A percentile compares a stretch with the other conserved stretches of the same genome.
These are phyloP conservation scores for Meta bourneti DNA, from an alignment of 2,888 invertebrate genomes.

Conservation along the genomic window DNA sequence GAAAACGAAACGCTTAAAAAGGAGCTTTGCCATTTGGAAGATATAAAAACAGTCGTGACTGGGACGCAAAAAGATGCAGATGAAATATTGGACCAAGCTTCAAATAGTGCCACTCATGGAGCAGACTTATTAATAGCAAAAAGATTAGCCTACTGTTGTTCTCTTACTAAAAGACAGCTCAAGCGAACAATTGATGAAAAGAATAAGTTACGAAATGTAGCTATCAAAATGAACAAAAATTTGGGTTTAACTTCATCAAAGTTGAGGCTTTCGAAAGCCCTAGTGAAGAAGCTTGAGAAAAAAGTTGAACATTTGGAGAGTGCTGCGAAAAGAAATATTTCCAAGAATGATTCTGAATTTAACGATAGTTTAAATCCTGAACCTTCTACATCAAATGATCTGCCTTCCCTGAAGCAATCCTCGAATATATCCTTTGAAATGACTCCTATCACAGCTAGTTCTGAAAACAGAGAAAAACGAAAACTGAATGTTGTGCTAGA, in stretches of 20 bases:
- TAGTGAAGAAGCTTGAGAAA: neutral
- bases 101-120: neutral
- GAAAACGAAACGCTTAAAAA: neutral
- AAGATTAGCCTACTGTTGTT: conserved; percentile 22
- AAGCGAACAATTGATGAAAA: neutral
- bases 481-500: too few relatives aligned
- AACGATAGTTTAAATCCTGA: neutral
- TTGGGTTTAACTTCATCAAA: neutral
- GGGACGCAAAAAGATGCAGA: neutral
- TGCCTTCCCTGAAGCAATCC: too few relatives aligned
- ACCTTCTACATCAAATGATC: neutral
- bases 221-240: neutral
- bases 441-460: too few relatives aligned
- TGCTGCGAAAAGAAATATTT: neutral
- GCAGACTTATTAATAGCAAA: neutral
- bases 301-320: neutral
- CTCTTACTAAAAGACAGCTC: conserved; percentile 12
- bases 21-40: neutral
- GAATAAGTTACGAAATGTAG: neutral
- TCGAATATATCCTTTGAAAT: too few relatives aligned
- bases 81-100: neutral
- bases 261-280: too few relatives aligned
- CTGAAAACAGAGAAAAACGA: too few relatives aligned
- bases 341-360: neutral
- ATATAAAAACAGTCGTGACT: conserved; percentile 6